Base-by-base conservation (phyloP, 2,888 invertebrate genomes). In the Perdita meconis region DNA sequence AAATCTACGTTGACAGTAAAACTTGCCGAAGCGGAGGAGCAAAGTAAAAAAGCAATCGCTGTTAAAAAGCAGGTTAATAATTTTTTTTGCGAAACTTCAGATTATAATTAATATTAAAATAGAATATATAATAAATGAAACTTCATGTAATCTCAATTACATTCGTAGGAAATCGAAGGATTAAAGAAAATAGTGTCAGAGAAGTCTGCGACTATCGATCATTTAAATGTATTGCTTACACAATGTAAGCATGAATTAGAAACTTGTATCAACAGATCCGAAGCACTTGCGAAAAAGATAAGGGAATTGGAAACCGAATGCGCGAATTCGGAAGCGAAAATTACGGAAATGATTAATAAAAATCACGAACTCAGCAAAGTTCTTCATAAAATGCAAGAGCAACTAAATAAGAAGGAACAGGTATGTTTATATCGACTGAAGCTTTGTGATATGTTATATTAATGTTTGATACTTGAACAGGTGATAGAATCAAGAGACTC, bases 171-270 rank as follows among this genome's bases (percentile, higher is more conserved):
- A 76, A 90, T 89, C 44, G 83, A 82, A 34, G 86, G 83, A 13
- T 70, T 91, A 65, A 89, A 88, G 68, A 91, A 89, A 77, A 89
- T 90, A 69, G 86, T 91, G 1, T 24, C 73, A 0, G 90, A 90
- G 19, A 91, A 90, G 64, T 84, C 87, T n/a, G 51, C 78, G 5
- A 70, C 56, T 3, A 81, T 89, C 16, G 87, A 89, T 3, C 75
- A 80, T 22, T 44, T 84, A 60, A 87, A 84, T 38, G 36, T 64
- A 30, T 38, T 74, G 2, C 64, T 84, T 1, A 65, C 50, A 10
- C 79, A 83, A 36, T 69, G 77, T 12, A 83, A 81, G 22, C 83
- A 83, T 16, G 87, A 91, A 56, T 67, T 90, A 22, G 86, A 89
- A 42, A 75, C 4, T 4, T 78, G 77, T 10, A 81, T 66, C 24